A percentile compares a stretch with the other conserved stretches of the same genome.
These are phyloP conservation scores for Teleiodes luculella DNA, from an alignment of 2,888 invertebrate genomes.

Conservation along the genomic window DNA sequence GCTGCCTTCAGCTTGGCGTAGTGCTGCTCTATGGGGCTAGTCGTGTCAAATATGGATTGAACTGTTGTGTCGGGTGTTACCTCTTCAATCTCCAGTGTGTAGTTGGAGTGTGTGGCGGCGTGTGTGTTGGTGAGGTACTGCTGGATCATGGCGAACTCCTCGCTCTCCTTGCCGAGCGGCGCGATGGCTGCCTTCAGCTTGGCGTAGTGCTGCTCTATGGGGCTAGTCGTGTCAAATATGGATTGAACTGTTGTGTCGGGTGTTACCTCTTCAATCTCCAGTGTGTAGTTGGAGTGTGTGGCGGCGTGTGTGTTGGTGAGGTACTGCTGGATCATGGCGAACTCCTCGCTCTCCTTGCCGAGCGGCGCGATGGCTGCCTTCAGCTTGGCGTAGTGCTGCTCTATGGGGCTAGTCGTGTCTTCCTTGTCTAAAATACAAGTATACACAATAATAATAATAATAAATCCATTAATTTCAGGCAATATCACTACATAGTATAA, in stretches of 20 bases:
- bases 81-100: conserved; percentile 53
- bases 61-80: no score
- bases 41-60: no score
- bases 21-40: conserved; percentile 87
- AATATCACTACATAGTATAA: no score
- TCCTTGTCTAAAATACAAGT: conserved; percentile 35
- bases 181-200: conserved; percentile 91
- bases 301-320: conserved; percentile 94
- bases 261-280: conserved; percentile 55
- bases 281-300: conserved; percentile 84
- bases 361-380: conserved; percentile 89
- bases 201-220: conserved; percentile 91
- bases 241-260: no score
- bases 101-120: conserved; percentile 89
- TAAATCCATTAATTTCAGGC: no score
- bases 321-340: conserved; percentile 85
- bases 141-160: conserved; percentile 86
- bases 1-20: conserved; percentile 92
- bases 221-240: conserved; percentile 58
- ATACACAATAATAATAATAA: no score
- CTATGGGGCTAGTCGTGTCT: conserved; percentile 78
- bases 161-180: conserved; percentile 80
- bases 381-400: conserved; percentile 91
- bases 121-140: conserved; percentile 95
- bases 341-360: conserved; percentile 84